Base-by-base conservation (phyloP, 2,888 invertebrate genomes). In the Nemapogon koenigi region DNA sequence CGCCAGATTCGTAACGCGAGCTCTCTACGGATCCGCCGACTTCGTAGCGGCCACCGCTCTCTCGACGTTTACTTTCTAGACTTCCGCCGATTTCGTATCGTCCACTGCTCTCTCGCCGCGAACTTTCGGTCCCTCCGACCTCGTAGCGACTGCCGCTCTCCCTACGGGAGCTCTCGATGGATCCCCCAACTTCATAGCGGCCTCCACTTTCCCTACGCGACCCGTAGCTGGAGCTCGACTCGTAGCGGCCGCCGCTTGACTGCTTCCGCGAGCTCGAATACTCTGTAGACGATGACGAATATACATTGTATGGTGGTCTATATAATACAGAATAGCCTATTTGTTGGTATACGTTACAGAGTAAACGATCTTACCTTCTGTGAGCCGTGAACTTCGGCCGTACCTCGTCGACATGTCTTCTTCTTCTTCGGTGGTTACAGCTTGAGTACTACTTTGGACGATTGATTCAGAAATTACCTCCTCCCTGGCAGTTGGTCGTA, bases 321-420 rank as follows among this genome's bases (percentile, higher is more conserved):
- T n/a, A n/a, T n/a, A n/a, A n/a, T n/a, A n/a, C n/a, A n/a, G n/a
- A n/a, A n/a, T n/a, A n/a, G n/a, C n/a, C n/a, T n/a, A n/a, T n/a
- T n/a, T n/a, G n/a, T n/a, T n/a, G n/a, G n/a, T n/a, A n/a, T n/a
- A n/a, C n/a, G n/a, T n/a, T n/a, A n/a, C n/a, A 16, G n/a, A n/a
- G n/a, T n/a, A n/a, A n/a, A n/a, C n/a, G n/a, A 38, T 43, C 53
- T 59, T 61, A 84, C 85, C 83, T 81, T 85, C 84, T 14, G 83
- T 79, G 35, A 81, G 76, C 68, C 81, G 82, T 56, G 84, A 81
- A 53, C 84, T 84, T 60, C 83, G 80, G 68, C 82, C 82, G 55
- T 81, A 84, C 52, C 84, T 82, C 50, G 70, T 67, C 48, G 86
- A 82, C 57, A 83, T 80, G 59, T 63, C 72, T 55, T 68, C 71